Evolutionary conservation across 2,113 vertebrate species (phyloP).

Genomic region (Thamnophis sirtalis): DNA sequence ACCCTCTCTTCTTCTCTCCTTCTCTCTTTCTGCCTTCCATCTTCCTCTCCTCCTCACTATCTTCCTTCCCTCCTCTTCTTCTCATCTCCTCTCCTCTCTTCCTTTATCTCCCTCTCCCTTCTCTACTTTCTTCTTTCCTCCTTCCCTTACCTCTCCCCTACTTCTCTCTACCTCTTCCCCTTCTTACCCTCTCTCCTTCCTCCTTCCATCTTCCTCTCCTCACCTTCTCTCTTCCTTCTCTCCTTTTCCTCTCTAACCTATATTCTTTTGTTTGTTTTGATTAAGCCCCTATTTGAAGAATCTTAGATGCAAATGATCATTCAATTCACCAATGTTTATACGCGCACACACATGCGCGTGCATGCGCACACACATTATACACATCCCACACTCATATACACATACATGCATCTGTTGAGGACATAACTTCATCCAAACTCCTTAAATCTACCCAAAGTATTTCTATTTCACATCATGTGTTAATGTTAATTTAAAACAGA

Average conservation of each 20-base stretch:
- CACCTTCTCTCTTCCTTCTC: too few species aligned
- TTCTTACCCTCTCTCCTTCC: too few species aligned
- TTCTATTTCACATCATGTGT: not conserved
- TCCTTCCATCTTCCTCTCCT: too few species aligned
- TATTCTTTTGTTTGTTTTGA: not conserved
- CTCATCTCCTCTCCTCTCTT: too few species aligned
- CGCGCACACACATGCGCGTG: not conserved
- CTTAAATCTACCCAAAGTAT: slow-evolving; percentile 11
- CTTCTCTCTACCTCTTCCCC: too few species aligned
- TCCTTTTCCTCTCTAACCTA: not conserved
- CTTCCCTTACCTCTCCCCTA: too few species aligned
- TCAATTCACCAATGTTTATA: not conserved
- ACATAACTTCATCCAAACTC: not conserved
- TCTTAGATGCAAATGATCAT: not conserved
- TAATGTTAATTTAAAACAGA: slow-evolving; percentile 37
- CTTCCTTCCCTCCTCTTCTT: too few species aligned
- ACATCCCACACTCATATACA: not conserved
- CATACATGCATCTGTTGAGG: not conserved
- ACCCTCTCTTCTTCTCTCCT: too few species aligned
- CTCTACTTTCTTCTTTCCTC: too few species aligned
- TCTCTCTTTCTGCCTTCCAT: too few species aligned
- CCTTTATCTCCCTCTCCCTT: too few species aligned
- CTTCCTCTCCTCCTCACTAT: too few species aligned
- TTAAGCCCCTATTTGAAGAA: not conserved
- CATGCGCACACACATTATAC: not conserved